A percentile compares a stretch with the other conserved stretches of the same genome.
Conservation (phyloP, 2,888 invertebrate species). For the Eutolmus rufibarbis region DNA sequence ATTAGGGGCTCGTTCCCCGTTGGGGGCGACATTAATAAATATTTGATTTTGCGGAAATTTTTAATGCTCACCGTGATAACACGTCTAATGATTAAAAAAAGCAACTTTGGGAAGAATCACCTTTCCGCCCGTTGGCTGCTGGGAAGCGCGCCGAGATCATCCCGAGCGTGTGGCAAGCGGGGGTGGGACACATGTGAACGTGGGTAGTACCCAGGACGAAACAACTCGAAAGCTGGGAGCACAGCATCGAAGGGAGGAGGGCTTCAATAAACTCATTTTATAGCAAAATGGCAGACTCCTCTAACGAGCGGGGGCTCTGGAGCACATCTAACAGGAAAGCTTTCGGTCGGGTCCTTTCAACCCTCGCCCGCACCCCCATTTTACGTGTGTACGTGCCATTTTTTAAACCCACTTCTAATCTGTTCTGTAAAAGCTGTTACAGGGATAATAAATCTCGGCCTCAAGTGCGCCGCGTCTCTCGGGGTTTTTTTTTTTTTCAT, state of each 20-base stretch:
- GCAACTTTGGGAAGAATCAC: background rate
- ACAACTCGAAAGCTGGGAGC: background rate
- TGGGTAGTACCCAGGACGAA: background rate
- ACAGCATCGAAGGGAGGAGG: background rate
- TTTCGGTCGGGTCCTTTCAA: background rate
- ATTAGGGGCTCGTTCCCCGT: background rate
- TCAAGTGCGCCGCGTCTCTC: conserved; percentile 7
- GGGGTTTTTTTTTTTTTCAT: background rate
- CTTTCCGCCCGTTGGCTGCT: background rate
- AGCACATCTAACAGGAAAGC: background rate
- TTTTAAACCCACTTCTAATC: conserved; percentile 29
- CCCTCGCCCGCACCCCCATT: background rate
- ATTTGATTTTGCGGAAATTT: background rate
- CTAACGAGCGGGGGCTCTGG: background rate
- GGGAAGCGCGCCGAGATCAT: background rate
- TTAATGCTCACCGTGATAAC: background rate
- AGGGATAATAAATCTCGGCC: conserved; percentile 30
- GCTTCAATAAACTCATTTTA: background rate
- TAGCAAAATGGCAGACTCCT: background rate
- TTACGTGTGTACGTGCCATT: conserved; percentile 32
- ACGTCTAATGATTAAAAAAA: background rate
- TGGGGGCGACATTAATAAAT: background rate
- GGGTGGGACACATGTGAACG: background rate
- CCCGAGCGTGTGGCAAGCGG: background rate
- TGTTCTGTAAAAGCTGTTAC: conserved; percentile 27